A percentile compares a stretch with the other conserved stretches of the same genome.
These are phyloP conservation scores for Eriosoma lanigerum DNA, from an alignment of 1,140 invertebrate species.

Conservation along the genomic window DNA sequence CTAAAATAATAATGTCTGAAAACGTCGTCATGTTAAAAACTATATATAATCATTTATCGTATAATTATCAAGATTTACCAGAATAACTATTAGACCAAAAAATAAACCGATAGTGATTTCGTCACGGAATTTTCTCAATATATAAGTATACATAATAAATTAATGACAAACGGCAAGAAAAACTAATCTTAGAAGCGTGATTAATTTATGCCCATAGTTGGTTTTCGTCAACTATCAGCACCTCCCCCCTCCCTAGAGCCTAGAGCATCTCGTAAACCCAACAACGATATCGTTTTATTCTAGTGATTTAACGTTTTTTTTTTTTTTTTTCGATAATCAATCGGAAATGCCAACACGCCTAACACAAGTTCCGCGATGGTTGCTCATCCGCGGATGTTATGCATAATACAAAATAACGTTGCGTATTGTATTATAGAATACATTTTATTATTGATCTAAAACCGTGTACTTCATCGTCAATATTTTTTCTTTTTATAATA, in stretches of 20 bases:
- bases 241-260: neutral
- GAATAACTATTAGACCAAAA: conserved; percentile 21
- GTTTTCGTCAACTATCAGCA: neutral
- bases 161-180: conserved; percentile 12
- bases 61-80: neutral
- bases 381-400: neutral
- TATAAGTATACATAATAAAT: neutral
- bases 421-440: no score
- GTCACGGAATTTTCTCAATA: neutral
- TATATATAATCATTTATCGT: neutral
- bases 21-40: neutral
- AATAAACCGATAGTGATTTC: conserved; percentile 25
- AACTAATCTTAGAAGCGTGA: conserved; percentile 23
- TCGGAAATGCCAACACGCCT: conserved; percentile 30
- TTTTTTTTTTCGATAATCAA: conserved; percentile 16
- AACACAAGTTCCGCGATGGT: conserved; percentile 28
- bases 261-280: neutral
- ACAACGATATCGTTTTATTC: conserved; percentile 18
- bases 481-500: no score
- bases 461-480: neutral
- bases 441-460: no score
- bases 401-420: neutral
- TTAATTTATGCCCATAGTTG: neutral
- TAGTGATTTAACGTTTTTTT: neutral
- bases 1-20: neutral